These are phyloP conservation scores for Gymnarchus niloticus DNA, from an alignment of 2,113 vertebrate genomes.

Conservation along the genomic window DNA sequence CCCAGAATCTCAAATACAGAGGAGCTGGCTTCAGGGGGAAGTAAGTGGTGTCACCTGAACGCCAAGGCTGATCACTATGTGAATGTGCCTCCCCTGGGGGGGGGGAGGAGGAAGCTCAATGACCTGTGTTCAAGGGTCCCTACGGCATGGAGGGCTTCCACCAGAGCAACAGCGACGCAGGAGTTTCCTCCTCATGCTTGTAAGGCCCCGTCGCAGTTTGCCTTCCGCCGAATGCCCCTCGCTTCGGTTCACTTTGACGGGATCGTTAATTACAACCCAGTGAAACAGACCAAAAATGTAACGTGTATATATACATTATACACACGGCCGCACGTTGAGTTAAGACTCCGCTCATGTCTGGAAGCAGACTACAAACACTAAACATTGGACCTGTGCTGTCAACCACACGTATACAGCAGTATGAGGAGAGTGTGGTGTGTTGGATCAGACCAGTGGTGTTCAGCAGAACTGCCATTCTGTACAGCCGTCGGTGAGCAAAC, in stretches of 20 bases:
- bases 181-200: neutral
- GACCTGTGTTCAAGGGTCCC: neutral
- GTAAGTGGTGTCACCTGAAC: neutral
- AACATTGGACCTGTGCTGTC: neutral
- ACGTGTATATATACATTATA: neutral
- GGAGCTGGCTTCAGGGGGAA: neutral
- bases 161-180: neutral
- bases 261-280: neutral
- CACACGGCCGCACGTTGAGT: neutral
- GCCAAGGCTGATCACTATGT: neutral
- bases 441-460: neutral
- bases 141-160: neutral
- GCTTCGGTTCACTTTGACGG: neutral
- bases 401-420: neutral
- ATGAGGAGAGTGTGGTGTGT: neutral
- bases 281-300: neutral
- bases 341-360: neutral
- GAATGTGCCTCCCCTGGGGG: neutral
- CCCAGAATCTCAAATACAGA: neutral
- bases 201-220: neutral
- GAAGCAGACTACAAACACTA: neutral
- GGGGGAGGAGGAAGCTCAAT: neutral
- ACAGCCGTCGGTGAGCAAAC: neutral
- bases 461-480: neutral
- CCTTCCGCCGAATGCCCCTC: neutral